Evolutionary conservation across 2,888 invertebrate species (phyloP), one percentile per base, ranked within the genome.

Genomic region (Sphinx pinastri): DNA sequence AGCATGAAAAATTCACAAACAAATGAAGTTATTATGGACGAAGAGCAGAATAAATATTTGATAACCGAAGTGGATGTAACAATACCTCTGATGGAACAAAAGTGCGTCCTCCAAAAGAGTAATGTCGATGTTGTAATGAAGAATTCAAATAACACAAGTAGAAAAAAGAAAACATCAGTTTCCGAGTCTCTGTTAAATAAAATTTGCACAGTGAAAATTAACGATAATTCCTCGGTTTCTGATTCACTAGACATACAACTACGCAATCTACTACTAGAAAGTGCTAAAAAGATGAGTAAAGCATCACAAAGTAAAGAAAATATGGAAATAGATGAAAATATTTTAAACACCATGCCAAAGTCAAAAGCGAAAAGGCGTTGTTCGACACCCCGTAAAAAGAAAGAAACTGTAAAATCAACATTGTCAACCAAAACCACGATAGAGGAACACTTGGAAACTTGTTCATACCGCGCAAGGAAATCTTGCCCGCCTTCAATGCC

Each of bases 11-110:
- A 88, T 77, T 79, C 74, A 0, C 80, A 82, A 71, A 72, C 70
- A 16, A 81, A 77, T 55, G 75, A 84, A 51, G 69, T 73, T 16
- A 58, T 69, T 5, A 73, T 72, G 55, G 71, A 68, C 58, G 73
- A 74, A 10, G 70, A 77, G 55, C 79, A 78, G 14, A 83, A 84
- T 66, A 81, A 88, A 67, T 88, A 84, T 71, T 74, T 87, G 74
- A 82, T 87, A 55, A 81, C 86, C 0, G 79, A 84, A 16, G 73
- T 85, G 0, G 89, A 91, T 75, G 81, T 86, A 1, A 85, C 89
- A 0, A 78, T 89, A 71, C 92, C 93, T 7, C 75, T 92, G 55
- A 90, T 93, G 90, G 81, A 83, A 73, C 90, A 89, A 72, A 77
- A 86, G 38, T 90, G 84, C 73, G 78, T 75, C n/a, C 70, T 91